A percentile compares a stretch with the other conserved stretches of the same genome.
Evolutionary conservation across 2,797 vertebrate genomes (phyloP).

Genomic region (Sebastolobus altivelis): DNA sequence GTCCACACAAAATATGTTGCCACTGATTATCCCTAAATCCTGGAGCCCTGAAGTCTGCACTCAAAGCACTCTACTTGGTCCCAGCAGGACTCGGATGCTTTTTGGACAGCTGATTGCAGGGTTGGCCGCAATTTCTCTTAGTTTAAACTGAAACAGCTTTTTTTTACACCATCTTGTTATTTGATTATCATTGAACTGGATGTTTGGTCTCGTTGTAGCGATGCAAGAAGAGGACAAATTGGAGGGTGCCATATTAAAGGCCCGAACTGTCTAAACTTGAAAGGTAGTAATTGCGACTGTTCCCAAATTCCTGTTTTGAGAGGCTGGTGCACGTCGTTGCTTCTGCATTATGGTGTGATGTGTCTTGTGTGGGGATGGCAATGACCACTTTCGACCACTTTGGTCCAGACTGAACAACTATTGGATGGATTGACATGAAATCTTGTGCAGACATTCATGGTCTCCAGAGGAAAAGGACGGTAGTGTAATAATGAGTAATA

Average conservation of each 20-base stretch:
- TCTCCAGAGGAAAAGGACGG: neutral
- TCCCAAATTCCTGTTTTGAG: neutral
- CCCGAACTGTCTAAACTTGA: neutral
- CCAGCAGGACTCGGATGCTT: conserved; percentile 26
- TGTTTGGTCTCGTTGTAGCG: neutral
- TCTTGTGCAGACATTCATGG: neutral
- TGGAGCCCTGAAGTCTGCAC: conserved; percentile 21
- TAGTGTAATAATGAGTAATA: neutral
- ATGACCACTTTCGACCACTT: neutral
- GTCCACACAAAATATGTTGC: neutral
- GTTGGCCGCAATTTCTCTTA: neutral
- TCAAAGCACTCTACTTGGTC: conserved; percentile 15
- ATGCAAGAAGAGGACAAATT: neutral
- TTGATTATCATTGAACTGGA: conserved; percentile 6
- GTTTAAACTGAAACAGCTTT: conserved; percentile 19
- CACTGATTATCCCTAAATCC: conserved; percentile 17
- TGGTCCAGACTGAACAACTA: neutral
- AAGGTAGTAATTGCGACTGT: neutral
- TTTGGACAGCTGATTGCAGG: conserved; percentile 28
- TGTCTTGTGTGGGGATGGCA: neutral
- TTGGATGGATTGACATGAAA: neutral
- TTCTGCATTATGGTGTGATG: neutral
- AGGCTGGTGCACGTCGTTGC: neutral
- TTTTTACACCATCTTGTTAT: conserved; percentile 3
- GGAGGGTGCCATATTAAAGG: neutral